These are phyloP conservation scores for Anolis sagrei DNA, from an alignment of 2,113 vertebrate species.

Conservation along the genomic window DNA sequence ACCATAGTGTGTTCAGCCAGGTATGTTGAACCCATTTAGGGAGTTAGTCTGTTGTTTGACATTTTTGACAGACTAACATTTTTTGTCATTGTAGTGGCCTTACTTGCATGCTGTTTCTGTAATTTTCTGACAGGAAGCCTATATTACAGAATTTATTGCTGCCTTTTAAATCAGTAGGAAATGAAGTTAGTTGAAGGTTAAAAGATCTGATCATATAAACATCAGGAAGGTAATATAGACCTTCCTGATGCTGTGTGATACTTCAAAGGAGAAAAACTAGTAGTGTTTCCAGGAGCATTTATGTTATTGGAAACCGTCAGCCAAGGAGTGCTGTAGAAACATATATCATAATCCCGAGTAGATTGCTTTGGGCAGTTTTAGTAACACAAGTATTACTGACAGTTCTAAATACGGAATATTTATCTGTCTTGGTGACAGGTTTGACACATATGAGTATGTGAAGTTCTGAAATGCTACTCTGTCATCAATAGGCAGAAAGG, in stretches of 20 bases:
- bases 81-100: neutral
- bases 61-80: neutral
- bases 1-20: too few species aligned
- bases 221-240: neutral
- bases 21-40: neutral
- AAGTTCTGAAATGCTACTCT: neutral
- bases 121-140: neutral
- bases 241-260: neutral
- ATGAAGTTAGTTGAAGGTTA: neutral
- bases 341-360: conserved; percentile 2
- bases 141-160: neutral
- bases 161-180: neutral
- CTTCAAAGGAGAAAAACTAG: neutral
- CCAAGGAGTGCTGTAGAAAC: neutral
- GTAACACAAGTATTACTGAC: neutral
- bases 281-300: neutral
- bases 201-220: neutral
- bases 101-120: neutral
- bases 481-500: neutral
- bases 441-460: neutral
- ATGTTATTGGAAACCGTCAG: neutral
- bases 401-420: conserved; percentile 18
- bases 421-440: conserved; percentile 17
- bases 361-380: conserved; percentile 25
- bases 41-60: neutral